Evolutionary conservation across 2,797 vertebrate genomes (phyloP).

Genomic region (Notolabrus celidotus): DNA sequence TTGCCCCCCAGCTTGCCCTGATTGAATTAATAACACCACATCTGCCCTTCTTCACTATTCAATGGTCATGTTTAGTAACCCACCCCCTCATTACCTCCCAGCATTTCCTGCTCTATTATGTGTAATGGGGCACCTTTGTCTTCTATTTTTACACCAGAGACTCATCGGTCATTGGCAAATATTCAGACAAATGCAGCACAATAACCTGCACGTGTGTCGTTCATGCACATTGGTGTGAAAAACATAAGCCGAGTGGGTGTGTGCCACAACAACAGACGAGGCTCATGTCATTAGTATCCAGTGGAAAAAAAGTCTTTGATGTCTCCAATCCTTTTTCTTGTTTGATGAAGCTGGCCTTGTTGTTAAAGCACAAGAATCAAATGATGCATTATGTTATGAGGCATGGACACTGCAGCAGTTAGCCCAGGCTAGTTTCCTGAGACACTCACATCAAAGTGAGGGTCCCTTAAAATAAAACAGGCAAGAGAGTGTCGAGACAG

Average conservation of each 20-base stretch:
- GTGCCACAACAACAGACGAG: slow-evolving; percentile 52
- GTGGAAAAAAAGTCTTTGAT: slow-evolving; percentile 71
- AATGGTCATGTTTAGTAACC: slow-evolving; percentile 17
- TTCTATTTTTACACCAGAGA: slow-evolving; percentile 18
- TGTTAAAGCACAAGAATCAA: slow-evolving; percentile 75
- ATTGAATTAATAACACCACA: slow-evolving; percentile 1
- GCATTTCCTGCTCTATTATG: slow-evolving; percentile 18
- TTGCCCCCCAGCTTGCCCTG: background rate
- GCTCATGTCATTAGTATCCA: slow-evolving; percentile 73
- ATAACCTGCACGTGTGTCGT: slow-evolving; percentile 29
- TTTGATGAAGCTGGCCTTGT: slow-evolving; percentile 76
- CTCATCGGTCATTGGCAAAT: slow-evolving; percentile 44
- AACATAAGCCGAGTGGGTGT: slow-evolving; percentile 48
- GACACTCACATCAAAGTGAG: slow-evolving; percentile 67
- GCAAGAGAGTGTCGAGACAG: slow-evolving; percentile 46
- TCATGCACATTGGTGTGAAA: slow-evolving; percentile 13
- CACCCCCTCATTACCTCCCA: slow-evolving; percentile 4
- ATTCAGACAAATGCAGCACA: slow-evolving; percentile 37
- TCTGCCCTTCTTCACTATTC: slow-evolving; percentile 16
- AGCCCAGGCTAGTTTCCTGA: slow-evolving; percentile 45
- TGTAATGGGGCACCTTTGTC: slow-evolving; percentile 16
- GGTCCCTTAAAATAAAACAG: slow-evolving; percentile 44
- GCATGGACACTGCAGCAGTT: slow-evolving; percentile 60
- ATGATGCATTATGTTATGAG: slow-evolving; percentile 65
- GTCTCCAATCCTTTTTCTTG: slow-evolving; percentile 65